Evolutionary conservation across 2,888 invertebrate genomes (phyloP).

Genomic region (Pyrrhosoma nymphula): DNA sequence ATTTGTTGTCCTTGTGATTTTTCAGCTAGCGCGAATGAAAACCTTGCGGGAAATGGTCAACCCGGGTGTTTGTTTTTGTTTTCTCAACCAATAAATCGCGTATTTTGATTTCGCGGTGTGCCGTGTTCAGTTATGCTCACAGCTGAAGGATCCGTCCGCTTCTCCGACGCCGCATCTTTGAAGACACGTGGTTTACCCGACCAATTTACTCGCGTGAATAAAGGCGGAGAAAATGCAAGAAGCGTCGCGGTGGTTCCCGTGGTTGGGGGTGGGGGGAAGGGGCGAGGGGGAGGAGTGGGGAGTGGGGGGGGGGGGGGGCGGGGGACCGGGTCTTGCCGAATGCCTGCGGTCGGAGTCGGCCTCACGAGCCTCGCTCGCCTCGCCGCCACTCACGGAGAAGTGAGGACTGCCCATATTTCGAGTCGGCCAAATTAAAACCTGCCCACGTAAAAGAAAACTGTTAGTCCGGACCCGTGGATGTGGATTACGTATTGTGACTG

Average conservation of each 20-base stretch:
- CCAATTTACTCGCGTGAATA: not conserved
- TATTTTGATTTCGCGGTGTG: too few relatives aligned
- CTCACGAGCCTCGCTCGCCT: not conserved
- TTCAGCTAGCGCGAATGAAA: too few relatives aligned
- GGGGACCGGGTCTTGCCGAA: too few relatives aligned
- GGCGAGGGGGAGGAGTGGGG: not conserved
- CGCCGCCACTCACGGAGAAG: not conserved
- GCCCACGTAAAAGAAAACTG: constrained; percentile 4
- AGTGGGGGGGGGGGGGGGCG: not conserved
- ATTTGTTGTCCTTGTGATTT: too few relatives aligned
- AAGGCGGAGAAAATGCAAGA: not conserved
- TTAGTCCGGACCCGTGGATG: not conserved
- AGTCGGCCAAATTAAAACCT: not conserved
- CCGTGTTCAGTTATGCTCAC: too few relatives aligned
- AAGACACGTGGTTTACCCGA: not conserved
- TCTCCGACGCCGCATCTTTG: not conserved
- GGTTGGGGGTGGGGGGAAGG: not conserved
- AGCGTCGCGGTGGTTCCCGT: too few relatives aligned
- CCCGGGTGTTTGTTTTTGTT: too few relatives aligned
- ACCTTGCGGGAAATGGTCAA: too few relatives aligned
- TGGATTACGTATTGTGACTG: not conserved
- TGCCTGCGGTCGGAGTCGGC: not conserved
- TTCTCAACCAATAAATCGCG: too few relatives aligned
- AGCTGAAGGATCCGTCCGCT: too few relatives aligned
- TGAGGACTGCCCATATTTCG: not conserved